phyloP scores from a whole-genome alignment of 2,113 vertebrate species.

The Burhinus bistriatus region DNA sequence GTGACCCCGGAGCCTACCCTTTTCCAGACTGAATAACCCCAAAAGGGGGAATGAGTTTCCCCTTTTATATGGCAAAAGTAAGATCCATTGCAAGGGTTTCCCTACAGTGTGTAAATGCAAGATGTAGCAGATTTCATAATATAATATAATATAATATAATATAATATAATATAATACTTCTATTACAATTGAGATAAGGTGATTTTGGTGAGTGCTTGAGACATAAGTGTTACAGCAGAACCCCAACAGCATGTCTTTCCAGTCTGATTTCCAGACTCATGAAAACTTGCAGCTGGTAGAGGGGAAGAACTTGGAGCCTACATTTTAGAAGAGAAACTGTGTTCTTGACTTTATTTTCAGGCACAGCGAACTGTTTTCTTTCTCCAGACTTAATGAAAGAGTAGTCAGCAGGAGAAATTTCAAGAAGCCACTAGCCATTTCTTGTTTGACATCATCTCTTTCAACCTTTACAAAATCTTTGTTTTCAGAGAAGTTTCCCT shows the following conservation, averaged over 20 bases:
- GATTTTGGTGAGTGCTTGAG: neutral
- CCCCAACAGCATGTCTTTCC: neutral
- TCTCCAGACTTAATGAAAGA: neutral
- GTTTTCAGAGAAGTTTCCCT: constrained; percentile 28
- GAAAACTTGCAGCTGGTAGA: neutral
- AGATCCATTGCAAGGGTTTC: neutral
- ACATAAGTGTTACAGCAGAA: neutral
- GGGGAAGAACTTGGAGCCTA: neutral
- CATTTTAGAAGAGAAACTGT: neutral
- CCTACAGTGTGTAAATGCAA: neutral
- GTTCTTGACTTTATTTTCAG: neutral
- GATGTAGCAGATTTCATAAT: neutral
- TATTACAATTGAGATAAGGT: neutral
- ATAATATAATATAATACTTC: neutral
- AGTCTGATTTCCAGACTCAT: neutral
- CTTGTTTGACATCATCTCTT: constrained; percentile 26
- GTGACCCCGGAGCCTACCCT: neutral
- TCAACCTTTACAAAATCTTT: constrained; percentile 11
- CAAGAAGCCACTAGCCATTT: constrained; percentile 25
- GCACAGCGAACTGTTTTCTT: neutral
- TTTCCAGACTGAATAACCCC: neutral
- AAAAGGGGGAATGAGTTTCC: neutral
- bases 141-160: neutral
- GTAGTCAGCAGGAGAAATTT: constrained; percentile 3
- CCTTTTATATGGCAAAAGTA: neutral